Percentiles rank a stretch among this genome's conserved stretches.
Evolutionary conservation across 2,113 vertebrate species (phyloP).

Genomic region (Anas platyrhynchos): DNA sequence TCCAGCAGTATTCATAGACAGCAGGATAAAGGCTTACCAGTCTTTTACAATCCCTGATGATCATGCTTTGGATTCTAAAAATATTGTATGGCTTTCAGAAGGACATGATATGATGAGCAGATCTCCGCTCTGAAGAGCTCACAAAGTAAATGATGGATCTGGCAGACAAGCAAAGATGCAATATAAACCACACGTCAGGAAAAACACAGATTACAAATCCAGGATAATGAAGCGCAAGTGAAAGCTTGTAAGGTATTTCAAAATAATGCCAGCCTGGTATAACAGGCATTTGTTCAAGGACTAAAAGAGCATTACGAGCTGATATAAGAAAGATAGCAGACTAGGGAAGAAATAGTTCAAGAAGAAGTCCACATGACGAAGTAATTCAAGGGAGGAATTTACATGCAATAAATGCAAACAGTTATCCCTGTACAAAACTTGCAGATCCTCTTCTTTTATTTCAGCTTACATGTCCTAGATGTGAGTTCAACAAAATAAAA

Average conservation of each 20-base stretch:
- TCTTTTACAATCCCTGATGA: constrained; percentile 18
- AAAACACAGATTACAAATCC: constrained; percentile 43
- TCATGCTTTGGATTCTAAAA: neutral
- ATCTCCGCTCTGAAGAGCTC: constrained; percentile 1
- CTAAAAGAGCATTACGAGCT: neutral
- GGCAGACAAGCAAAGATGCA: constrained; percentile 17
- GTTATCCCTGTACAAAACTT: neutral
- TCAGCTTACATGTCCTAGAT: neutral
- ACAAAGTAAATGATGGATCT: neutral
- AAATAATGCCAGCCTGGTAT: constrained; percentile 29
- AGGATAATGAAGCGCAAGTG: constrained; percentile 49
- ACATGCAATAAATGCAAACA: neutral
- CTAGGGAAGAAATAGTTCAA: constrained; percentile 14
- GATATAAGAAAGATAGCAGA: neutral
- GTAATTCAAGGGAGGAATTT: neutral
- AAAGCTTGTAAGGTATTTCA: constrained; percentile 66
- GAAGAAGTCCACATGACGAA: neutral
- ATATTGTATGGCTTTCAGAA: neutral
- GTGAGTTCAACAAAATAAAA: neutral
- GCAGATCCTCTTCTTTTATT: neutral
- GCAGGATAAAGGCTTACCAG: neutral
- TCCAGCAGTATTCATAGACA: neutral
- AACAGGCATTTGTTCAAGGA: constrained; percentile 40
- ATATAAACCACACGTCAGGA: neutral
- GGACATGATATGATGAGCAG: neutral